Percentiles rank a stretch among this genome's conserved stretches.
phyloP scores from a whole-genome alignment of 2,113 vertebrate species.

The Drymodes brunneopygia region DNA sequence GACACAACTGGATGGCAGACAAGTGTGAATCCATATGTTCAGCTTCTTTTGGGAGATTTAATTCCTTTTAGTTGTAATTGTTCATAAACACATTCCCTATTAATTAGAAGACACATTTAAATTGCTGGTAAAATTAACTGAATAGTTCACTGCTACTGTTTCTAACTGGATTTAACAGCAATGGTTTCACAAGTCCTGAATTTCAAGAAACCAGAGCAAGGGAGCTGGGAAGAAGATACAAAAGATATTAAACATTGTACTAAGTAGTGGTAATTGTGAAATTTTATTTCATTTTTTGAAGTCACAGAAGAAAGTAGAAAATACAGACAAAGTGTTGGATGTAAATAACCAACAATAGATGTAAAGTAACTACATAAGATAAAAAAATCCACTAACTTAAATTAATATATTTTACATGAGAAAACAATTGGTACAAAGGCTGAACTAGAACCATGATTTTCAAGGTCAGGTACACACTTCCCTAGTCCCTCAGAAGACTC shows the following conservation, averaged over 20 bases:
- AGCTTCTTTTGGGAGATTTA: neutral
- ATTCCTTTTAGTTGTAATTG: neutral
- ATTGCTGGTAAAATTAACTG: neutral
- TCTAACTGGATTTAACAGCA: neutral
- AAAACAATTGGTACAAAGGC: neutral
- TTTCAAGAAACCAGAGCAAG: neutral
- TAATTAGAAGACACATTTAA: neutral
- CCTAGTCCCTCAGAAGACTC: neutral
- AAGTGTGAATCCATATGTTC: neutral
- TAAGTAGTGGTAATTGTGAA: neutral
- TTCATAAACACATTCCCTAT: neutral
- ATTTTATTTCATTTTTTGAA: slow-evolving; percentile 31
- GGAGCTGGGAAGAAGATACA: neutral
- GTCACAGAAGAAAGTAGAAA: slow-evolving; percentile 1
- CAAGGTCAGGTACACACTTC: neutral
- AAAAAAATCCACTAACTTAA: neutral
- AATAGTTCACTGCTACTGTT: neutral
- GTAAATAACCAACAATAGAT: neutral
- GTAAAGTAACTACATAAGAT: neutral
- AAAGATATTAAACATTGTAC: neutral
- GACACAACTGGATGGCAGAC: neutral
- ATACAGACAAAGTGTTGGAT: neutral
- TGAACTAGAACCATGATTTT: neutral
- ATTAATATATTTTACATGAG: slow-evolving; percentile 1
- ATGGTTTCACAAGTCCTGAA: neutral